Conservation (phyloP, 2,888 invertebrate genomes). For the Drosophila austrosaltans region DNA sequence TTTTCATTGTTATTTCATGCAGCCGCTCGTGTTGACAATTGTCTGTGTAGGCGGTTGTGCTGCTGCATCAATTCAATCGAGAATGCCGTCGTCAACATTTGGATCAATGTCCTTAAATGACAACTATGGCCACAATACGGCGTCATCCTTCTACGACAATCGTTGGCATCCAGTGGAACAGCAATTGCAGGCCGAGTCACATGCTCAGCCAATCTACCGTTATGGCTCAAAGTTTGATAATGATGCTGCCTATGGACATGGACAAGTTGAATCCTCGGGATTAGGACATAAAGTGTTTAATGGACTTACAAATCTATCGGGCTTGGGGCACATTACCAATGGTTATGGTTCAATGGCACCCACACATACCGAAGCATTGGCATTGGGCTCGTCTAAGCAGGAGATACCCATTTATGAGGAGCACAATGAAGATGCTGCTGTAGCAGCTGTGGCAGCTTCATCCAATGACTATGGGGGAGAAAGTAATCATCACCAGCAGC, state of each 20-base stretch:
- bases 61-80: slow-evolving; percentile 42
- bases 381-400: slow-evolving; percentile 61
- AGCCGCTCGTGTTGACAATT: slow-evolving; percentile 66
- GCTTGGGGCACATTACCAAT: slow-evolving; percentile 76
- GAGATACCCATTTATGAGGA: slow-evolving; percentile 82
- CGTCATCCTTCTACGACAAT: slow-evolving; percentile 61
- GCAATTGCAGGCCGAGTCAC: slow-evolving; percentile 28
- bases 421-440: slow-evolving; percentile 74
- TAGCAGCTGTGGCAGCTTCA: slow-evolving; percentile 63
- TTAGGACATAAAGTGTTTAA: slow-evolving; percentile 60
- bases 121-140: slow-evolving; percentile 62
- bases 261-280: slow-evolving; percentile 42
- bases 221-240: slow-evolving; percentile 44
- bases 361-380: slow-evolving; percentile 60
- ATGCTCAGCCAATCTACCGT: slow-evolving; percentile 48
- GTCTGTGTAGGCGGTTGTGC: slow-evolving; percentile 34
- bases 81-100: slow-evolving; percentile 47
- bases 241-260: slow-evolving; percentile 45
- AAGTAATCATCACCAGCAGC: slow-evolving; percentile 54
- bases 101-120: slow-evolving; percentile 44
- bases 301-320: slow-evolving; percentile 76
- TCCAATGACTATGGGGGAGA: slow-evolving; percentile 64
- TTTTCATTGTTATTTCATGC: slow-evolving; percentile 33
- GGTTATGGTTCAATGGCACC: slow-evolving; percentile 70
- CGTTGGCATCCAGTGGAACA: slow-evolving; percentile 63